Conservation (phyloP, 2,888 invertebrate species). For the Drosophila kambysellisi region DNA sequence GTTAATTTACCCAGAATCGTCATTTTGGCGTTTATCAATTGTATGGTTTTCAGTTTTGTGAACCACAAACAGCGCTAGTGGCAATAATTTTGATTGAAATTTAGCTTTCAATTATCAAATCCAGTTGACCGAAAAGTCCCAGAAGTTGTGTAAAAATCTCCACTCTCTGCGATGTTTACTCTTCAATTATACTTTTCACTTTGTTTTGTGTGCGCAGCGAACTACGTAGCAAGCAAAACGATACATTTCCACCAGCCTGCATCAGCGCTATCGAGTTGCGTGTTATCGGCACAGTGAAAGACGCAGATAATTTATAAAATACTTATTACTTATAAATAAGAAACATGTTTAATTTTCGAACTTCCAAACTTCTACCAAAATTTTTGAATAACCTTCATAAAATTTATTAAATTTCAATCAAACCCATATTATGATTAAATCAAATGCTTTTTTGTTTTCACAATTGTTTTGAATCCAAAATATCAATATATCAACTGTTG, state of each 20-base stretch:
- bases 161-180: conserved; percentile 52
- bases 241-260: conserved; percentile 12
- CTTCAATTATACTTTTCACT: conserved; percentile 59
- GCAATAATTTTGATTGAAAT: conserved; percentile 28
- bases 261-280: conserved; percentile 5
- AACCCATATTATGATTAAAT: not conserved
- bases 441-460: not conserved
- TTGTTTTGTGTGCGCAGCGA: conserved; percentile 56
- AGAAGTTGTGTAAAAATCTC: conserved; percentile 16
- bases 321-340: not conserved
- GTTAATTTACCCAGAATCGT: conserved; percentile 92
- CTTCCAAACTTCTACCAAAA: not conserved
- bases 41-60: not conserved
- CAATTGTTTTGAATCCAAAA: not conserved
- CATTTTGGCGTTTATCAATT: conserved; percentile 86
- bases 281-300: conserved; percentile 6
- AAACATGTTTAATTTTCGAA: not conserved
- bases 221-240: conserved; percentile 44
- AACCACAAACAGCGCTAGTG: not conserved
- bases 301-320: not conserved
- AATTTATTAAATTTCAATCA: too few species aligned
- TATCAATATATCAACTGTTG: too few species aligned
- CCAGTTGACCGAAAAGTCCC: conserved; percentile 18
- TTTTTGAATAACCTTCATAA: not conserved
- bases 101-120: conserved; percentile 35